A percentile compares a stretch with the other conserved stretches of the same genome.
phyloP scores from a whole-genome alignment of 1,140 invertebrate species.

The Thereuonema tuberculata region DNA sequence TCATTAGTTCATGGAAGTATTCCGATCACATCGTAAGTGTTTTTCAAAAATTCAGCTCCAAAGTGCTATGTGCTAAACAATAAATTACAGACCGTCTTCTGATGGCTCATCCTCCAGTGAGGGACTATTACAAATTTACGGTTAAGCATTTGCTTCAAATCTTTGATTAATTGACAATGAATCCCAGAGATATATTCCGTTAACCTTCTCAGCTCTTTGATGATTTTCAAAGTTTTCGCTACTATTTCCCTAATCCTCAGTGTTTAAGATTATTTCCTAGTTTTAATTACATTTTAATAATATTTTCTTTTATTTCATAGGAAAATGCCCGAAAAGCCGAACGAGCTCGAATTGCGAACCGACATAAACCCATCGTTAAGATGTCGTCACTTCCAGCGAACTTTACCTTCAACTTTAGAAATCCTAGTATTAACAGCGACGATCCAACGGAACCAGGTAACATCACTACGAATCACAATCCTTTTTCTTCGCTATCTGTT shows the following conservation, averaged over 20 bases:
- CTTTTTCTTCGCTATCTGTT: background rate
- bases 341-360: slow-evolving; percentile 18
- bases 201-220: background rate
- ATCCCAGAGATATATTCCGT: no score
- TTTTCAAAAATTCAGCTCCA: no score
- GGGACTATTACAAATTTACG: no score
- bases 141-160: no score
- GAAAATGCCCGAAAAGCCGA: slow-evolving; percentile 14
- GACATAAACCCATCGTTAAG: slow-evolving; percentile 37
- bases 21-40: no score
- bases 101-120: no score
- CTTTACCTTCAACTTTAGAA: slow-evolving; percentile 35
- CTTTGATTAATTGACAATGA: no score
- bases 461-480: background rate
- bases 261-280: background rate
- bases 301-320: background rate
- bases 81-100: no score
- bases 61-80: no score
- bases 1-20: no score
- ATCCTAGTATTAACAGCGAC: background rate
- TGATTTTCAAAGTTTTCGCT: background rate
- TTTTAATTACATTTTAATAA: no score
- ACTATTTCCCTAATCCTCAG: background rate
- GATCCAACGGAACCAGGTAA: slow-evolving; percentile 3
- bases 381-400: slow-evolving; percentile 44